These are phyloP conservation scores for Crossocerus cetratus DNA, from an alignment of 2,888 invertebrate species.

Conservation along the genomic window DNA sequence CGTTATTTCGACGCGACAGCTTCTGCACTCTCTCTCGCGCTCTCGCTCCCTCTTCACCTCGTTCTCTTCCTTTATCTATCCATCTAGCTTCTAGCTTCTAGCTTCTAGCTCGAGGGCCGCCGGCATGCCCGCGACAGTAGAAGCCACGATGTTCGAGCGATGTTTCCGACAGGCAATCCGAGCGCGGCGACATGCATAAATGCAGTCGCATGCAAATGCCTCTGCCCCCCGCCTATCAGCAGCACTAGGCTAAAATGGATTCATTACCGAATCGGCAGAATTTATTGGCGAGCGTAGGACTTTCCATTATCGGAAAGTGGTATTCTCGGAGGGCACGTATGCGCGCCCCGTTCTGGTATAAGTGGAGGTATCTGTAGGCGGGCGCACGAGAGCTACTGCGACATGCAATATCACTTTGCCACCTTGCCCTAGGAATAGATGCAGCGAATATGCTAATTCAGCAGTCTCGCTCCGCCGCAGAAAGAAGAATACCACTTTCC, in stretches of 20 bases:
- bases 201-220: neutral
- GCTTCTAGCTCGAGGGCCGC: neutral
- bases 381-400: too few relatives aligned
- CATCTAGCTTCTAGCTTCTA: neutral
- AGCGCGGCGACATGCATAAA: conserved; percentile 14
- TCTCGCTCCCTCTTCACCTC: neutral
- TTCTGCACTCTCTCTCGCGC: too few relatives aligned
- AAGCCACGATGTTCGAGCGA: conserved; percentile 24
- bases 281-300: neutral
- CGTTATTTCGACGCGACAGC: neutral
- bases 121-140: conserved; percentile 22
- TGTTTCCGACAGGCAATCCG: conserved; percentile 32
- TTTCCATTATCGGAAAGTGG: too few relatives aligned
- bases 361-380: too few relatives aligned
- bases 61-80: neutral
- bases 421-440: too few relatives aligned
- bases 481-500: too few relatives aligned
- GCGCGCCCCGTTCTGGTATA: too few relatives aligned
- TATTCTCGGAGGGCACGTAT: too few relatives aligned
- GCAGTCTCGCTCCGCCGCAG: neutral
- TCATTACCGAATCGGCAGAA: conserved; percentile 12
- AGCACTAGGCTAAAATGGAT: conserved; percentile 17
- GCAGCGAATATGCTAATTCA: neutral
- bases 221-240: neutral
- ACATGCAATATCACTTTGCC: too few relatives aligned